phyloP scores from a whole-genome alignment of 2,113 vertebrate genomes.

The Rhinichthys klamathensis region DNA sequence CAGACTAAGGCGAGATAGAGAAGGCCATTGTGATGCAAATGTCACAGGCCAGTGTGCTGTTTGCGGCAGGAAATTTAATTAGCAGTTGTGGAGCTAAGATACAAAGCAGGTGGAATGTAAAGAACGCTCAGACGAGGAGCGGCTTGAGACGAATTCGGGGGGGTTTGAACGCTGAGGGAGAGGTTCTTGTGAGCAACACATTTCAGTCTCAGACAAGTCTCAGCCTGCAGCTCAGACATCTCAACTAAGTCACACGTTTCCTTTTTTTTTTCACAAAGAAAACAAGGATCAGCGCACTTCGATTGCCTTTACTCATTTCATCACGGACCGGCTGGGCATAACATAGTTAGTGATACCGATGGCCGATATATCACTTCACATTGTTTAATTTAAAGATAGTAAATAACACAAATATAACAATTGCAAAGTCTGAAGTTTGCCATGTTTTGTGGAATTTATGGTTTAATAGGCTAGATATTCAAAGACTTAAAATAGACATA shows the following conservation, averaged over 20 bases:
- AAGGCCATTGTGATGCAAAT: conserved; percentile 83
- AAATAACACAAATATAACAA: background rate
- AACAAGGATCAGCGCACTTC: background rate
- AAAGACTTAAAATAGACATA: background rate
- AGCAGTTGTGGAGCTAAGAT: conserved; percentile 80
- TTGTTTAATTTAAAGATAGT: background rate
- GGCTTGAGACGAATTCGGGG: conserved; percentile 16
- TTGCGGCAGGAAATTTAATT: conserved; percentile 84
- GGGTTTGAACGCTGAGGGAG: conserved; percentile 38
- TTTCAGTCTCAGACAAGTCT: conserved; percentile 72
- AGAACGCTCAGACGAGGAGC: conserved; percentile 75
- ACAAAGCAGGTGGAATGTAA: conserved; percentile 85
- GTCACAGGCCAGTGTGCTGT: conserved; percentile 72
- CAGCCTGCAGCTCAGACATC: conserved; percentile 69
- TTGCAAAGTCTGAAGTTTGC: background rate
- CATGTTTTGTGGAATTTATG: background rate
- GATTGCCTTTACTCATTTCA: background rate
- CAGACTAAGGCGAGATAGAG: conserved; percentile 43
- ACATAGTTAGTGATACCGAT: too few relatives aligned
- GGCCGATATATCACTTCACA: too few relatives aligned
- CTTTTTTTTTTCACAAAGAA: background rate
- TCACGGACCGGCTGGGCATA: background rate
- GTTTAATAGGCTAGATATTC: background rate
- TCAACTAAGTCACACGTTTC: conserved; percentile 24
- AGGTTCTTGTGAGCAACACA: conserved; percentile 61